A percentile compares a stretch with the other conserved stretches of the same genome.
phyloP scores from a whole-genome alignment of 1,140 invertebrate genomes.

The Rhopalosiphum padi region DNA sequence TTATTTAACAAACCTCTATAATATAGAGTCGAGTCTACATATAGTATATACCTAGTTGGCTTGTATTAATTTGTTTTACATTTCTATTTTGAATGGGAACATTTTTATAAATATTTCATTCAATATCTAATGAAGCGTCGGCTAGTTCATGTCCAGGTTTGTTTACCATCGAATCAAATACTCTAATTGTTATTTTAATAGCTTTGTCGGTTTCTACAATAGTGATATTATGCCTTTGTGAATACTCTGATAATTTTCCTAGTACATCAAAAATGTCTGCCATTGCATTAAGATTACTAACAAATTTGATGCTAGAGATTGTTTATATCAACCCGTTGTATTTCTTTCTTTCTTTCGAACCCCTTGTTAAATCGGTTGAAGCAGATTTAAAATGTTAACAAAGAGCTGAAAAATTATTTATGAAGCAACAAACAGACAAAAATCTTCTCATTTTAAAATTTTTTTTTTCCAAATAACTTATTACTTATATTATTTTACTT shows the following conservation, averaged over 20 bases:
- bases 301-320: slow-evolving; percentile 2
- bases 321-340: slow-evolving; percentile 23
- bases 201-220: slow-evolving; percentile 7
- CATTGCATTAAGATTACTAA: slow-evolving; percentile 32
- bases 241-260: slow-evolving; percentile 3
- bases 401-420: neutral
- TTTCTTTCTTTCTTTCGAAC: slow-evolving; percentile 13
- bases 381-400: neutral
- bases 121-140: no score
- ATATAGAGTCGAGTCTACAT: no score
- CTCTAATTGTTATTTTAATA: slow-evolving; percentile 10
- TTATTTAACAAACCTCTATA: no score
- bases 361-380: neutral
- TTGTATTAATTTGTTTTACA: no score
- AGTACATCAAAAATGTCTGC: slow-evolving; percentile 5
- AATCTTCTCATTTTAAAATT: neutral
- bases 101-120: no score
- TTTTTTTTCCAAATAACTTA: neutral
- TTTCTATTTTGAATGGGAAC: no score
- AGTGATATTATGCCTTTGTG: neutral
- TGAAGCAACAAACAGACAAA: neutral
- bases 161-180: neutral
- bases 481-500: neutral
- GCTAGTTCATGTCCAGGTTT: no score
- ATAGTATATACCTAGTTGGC: no score